These are phyloP conservation scores for Hycleus cichorii DNA, from an alignment of 1,140 invertebrate genomes.

Conservation along the genomic window DNA sequence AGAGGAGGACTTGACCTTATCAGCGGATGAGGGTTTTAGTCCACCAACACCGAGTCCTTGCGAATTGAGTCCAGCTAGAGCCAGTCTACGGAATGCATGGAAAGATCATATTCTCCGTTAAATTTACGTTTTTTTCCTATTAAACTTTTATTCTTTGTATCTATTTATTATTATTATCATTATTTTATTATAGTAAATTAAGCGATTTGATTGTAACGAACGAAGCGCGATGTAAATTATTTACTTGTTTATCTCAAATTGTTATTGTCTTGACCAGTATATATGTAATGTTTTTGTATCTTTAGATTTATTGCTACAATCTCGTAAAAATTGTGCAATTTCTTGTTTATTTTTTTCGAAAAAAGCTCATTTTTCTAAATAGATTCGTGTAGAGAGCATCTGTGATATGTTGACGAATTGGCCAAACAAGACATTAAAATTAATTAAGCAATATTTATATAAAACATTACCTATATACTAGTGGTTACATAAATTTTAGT, in stretches of 20 bases:
- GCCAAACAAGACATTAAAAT: neutral
- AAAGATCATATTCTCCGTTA: constrained; percentile 31
- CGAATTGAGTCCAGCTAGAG: constrained; percentile 35
- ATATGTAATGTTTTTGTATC: constrained; percentile 1
- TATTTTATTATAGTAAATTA: neutral
- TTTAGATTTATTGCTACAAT: too few species aligned
- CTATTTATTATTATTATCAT: neutral
- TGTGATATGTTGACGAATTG: too few species aligned
- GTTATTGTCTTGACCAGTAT: constrained; percentile 2
- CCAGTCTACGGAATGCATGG: constrained; percentile 31
- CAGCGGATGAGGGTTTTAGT: constrained; percentile 40
- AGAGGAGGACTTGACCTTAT: constrained; percentile 38
- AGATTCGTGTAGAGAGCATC: too few species aligned
- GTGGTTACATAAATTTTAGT: constrained; percentile 4
- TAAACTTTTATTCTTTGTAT: too few species aligned
- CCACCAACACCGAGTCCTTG: constrained; percentile 40
- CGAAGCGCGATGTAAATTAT: constrained; percentile 7
- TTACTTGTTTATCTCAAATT: neutral
- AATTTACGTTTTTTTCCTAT: neutral
- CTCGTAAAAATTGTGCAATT: too few species aligned
- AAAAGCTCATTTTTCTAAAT: too few species aligned
- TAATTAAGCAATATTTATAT: neutral
- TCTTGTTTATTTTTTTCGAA: too few species aligned
- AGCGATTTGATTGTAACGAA: constrained; percentile 6
- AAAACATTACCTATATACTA: constrained; percentile 9